Base-by-base conservation (phyloP, 2,888 invertebrate genomes). In the Thereva nobilitata region DNA sequence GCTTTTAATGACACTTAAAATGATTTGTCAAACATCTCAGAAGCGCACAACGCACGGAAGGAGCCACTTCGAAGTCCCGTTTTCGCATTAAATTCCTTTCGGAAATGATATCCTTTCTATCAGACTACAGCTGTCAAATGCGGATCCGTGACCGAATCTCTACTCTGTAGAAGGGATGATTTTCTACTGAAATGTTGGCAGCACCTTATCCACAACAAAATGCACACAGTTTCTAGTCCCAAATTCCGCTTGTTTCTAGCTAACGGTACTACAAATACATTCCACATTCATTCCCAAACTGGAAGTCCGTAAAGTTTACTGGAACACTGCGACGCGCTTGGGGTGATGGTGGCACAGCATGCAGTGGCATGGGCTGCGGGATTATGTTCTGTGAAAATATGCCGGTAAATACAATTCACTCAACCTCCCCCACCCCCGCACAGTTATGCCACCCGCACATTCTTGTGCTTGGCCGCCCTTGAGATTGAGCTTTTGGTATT, bases 141-240 rank as follows among this genome's bases (percentile, higher is more conserved):
- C 34, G 9, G n/a, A 4, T 38, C n/a, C 45, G 37, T 35, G 57
- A 5, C 61, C 61, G 53, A 23, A 44, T n/a, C 23, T 5, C 53
- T 35, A 10, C 10, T 45, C 10, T 44, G 44, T n/a, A 44, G 9
- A n/a, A 53, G 12, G 4, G 57, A 53, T 47, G 52, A 45, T 68
- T 66, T 64, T 57, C 56, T 52, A 68, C 66, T 68, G 59, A 68
- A 66, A 64, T 64, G 64, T 57, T 68, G 63, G 68, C 50, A 61
- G 50, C 54, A 66, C 57, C 10, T 63, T 35, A 12, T 5, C 10
- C 41, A 37, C 64, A 40, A 40, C 61, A 45, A 2, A 23, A 23
- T 23, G 23, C 23, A 40, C 49, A 47, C 37, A 7, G 40, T 47
- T 47, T n/a, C 47, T n/a, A n/a, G 9, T 8, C 3, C 42, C 4